Evolutionary conservation across 2,797 vertebrate genomes (phyloP), one percentile per base, ranked within the genome.

Genomic region (Rachycentron canadum): DNA sequence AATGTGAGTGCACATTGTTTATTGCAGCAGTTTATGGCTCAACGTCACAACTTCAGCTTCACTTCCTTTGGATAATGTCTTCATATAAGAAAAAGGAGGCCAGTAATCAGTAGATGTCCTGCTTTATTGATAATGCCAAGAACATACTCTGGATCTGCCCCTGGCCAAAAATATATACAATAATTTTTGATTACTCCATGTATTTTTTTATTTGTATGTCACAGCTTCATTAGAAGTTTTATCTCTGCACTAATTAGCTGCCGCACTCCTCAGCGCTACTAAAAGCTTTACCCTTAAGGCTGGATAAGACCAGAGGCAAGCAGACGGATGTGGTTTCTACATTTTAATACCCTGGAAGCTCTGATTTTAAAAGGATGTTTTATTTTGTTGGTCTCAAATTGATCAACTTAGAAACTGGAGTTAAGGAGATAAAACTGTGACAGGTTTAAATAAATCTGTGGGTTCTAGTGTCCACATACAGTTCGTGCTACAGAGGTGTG

Each of bases 331-430:
- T 49, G 19, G 13, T 19, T 66, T 7, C 23, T 43, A 30, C 62
- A 55, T 41, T 80, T 65, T 19, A 34, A 28, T 28, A 41, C 21
- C 60, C 45, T 26, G 17, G 23, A 26, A 71, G 10, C 5, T 49
- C 40, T 67, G 7, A 60, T n/a, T 57, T 56, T 14, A 23, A 34
- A 40, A 60, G 69, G 69, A 49, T 16, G 2, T 69, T 13, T 47
- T 26, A 28, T 52, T 71, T 41, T 13, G 66, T 58, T 68, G 30
- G 45, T 59, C 13, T 69, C 45, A 73, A 58, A 53, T 5, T 45
- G 8, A 38, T 58, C 0, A 57, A 66, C 57, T 61, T 77, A 56
- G 56, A 3, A 36, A 36, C 26, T 40, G 7, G 52, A 26, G 55
- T 74, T 34, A 45, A 45, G 17, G 17, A 16, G 5, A 21, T 30